Evolutionary conservation across 2,113 vertebrate genomes (phyloP).

Genomic region (Alligator sinensis): DNA sequence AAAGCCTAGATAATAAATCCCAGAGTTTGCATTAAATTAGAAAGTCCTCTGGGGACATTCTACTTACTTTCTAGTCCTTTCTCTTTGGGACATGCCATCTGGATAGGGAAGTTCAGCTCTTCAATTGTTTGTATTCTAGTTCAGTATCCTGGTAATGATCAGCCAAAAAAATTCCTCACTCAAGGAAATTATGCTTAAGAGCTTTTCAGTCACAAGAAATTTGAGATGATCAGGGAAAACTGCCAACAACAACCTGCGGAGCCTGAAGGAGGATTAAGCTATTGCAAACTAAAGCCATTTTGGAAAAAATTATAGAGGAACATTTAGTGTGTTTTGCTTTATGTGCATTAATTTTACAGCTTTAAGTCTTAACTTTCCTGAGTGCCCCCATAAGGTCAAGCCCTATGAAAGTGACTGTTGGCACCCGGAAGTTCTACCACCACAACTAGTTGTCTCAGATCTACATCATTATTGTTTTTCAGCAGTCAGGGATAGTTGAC

Average conservation of each 20-base stretch:
- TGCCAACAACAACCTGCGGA: neutral
- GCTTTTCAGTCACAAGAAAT: neutral
- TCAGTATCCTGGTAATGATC: neutral
- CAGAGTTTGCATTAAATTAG: constrained; percentile 45
- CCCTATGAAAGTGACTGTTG: neutral
- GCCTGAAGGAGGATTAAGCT: constrained; percentile 2
- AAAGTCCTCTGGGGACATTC: constrained; percentile 29
- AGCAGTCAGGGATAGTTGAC: too few species aligned
- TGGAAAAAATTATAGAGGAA: neutral
- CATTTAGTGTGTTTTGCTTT: neutral
- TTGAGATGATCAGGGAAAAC: neutral
- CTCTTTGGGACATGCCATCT: constrained; percentile 32
- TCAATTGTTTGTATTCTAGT: neutral
- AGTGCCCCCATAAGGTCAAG: neutral
- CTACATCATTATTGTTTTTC: too few species aligned
- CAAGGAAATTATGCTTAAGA: neutral
- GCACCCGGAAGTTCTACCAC: neutral
- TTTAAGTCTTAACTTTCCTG: neutral
- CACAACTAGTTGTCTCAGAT: neutral
- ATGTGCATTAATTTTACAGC: neutral
- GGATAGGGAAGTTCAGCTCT: neutral
- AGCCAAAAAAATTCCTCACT: neutral
- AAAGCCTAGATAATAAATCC: neutral
- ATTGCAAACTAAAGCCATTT: neutral
- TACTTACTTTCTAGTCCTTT: constrained; percentile 42